Base-by-base conservation (phyloP, 2,797 vertebrate species). In the Hippocampus kuda region DNA sequence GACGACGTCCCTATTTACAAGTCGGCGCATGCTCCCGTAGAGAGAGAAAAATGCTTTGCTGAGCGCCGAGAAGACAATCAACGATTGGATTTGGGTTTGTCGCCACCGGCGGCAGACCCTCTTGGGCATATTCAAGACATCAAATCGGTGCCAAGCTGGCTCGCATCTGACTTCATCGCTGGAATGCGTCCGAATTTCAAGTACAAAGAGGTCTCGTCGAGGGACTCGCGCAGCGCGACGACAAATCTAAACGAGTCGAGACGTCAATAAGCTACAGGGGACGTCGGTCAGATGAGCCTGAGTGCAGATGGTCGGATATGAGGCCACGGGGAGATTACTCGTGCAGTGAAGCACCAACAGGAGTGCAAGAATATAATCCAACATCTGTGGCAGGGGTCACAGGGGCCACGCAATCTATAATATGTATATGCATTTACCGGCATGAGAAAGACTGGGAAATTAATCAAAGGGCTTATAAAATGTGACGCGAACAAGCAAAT, bases 301-400 rank as follows among this genome's bases (percentile, higher is more conserved):
- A 78, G 78, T 77, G 72, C 80, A 80, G 76, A 82, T 59, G 44
- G 48, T 34, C 72, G 67, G 77, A 68, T 63, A 74, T 38, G 49
- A 72, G 70, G 76, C 68, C 60, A 71, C 38, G 46, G 74, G 70
- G 65, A 71, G 70, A 76, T 70, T 76, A 79, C 64, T 81, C 83
- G 74, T 76, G 63, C 70, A 70, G 78, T 79, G 77, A 80, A 71
- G 34, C 38, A 78, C 62, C 83, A 83, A 82, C 78, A 73, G 83
- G 81, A 85, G 75, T 16, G 24, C 2, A 67, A 68, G 3, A 72
- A 73, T 68, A 86, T 86, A 87, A 89, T 89, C 79, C 66, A 85
- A 87, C 22, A 81, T 81, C 83, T 77, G 79, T 80, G 71, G 71
- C 68, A 74, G 79, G 67, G 78, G 84, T 84, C 77, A 68, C 4